Evolutionary conservation across 92 coral and sea anemone genomes (phyloP), one percentile per base, ranked within the genome.

Genomic region (Paramuricea clavata): DNA sequence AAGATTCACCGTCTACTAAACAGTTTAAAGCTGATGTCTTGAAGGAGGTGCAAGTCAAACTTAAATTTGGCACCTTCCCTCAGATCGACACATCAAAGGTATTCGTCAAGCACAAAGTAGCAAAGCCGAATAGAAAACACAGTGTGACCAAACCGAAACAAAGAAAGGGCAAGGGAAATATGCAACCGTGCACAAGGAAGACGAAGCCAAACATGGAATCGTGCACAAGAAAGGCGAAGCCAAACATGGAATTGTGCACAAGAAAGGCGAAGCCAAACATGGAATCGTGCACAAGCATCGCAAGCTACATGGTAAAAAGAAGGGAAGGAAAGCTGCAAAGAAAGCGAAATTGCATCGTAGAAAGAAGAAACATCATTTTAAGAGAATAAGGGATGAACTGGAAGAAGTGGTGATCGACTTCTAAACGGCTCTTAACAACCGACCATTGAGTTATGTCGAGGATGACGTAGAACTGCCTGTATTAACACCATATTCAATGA

Each of bases 21-120:
- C 82, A 76, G 28, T 76, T 76, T 33, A 76, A 76, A 50, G 82
- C 82, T 19, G 82, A 76, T 76, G 47, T 76, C 39, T 52, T 76
- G 61, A 76, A 76, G 43, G 67, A 30, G 82, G 82, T 76, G 11
- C 82, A 76, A 50, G 57, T 76, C 12, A 76, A 76, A 49, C 68
- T 76, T 34, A 76, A 76, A 16, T 21, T 9, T 28, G 68, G 82
- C 10, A n/a, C 41, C 49, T 76, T 76, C 44, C 82, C 82, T 12
- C 82, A 76, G 35, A 76, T 76, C 54, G 59, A 76, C 67, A 76
- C 82, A 21, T 68, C 82, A 5, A 49, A 22, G 0, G 42, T 76
- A 5, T 76, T 76, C 15, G 49, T 27, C 41, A 76, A 76, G 27
- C 82, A 76, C 82, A 76, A 76, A 50, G 82, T 76, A 0, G 57